Conservation (phyloP, 2,888 invertebrate species). For the Spodoptera littoralis region DNA sequence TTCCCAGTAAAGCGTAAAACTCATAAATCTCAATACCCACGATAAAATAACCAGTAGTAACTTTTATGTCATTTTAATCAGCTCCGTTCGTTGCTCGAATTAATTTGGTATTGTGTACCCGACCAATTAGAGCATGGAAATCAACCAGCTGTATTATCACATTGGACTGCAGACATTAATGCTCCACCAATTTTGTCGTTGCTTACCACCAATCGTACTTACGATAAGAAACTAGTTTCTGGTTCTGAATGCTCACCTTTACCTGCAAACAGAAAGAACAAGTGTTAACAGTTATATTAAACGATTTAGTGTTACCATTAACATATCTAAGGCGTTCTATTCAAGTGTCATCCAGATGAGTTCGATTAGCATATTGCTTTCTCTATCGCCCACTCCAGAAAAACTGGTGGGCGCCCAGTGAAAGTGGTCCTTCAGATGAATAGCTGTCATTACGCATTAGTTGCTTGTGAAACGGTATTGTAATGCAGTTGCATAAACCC, state of each 20-base stretch:
- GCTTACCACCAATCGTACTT: conserved; percentile 42
- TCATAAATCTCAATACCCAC: conserved; percentile 11
- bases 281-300: conserved; percentile 49
- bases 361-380: conserved; percentile 74
- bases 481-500: conserved; percentile 46
- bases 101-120: conserved; percentile 44
- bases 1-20: conserved; percentile 6
- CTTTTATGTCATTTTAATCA: conserved; percentile 46
- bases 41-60: conserved; percentile 24
- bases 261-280: conserved; percentile 75
- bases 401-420: conserved; percentile 75
- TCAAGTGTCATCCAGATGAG: conserved; percentile 60
- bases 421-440: conserved; percentile 71
- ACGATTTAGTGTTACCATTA: conserved; percentile 26
- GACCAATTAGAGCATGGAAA: conserved; percentile 50
- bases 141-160: conserved; percentile 36
- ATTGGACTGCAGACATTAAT: conserved; percentile 32
- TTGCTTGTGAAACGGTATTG: conserved; percentile 53
- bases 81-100: conserved; percentile 29
- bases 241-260: conserved; percentile 76
- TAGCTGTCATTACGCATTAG: conserved; percentile 60
- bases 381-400: conserved; percentile 71
- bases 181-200: conserved; percentile 40
- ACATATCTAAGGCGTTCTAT: conserved; percentile 38
- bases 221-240: conserved; percentile 33